phyloP scores from a whole-genome alignment of 2,888 invertebrate species.

The Ecdyonurus torrentis region DNA sequence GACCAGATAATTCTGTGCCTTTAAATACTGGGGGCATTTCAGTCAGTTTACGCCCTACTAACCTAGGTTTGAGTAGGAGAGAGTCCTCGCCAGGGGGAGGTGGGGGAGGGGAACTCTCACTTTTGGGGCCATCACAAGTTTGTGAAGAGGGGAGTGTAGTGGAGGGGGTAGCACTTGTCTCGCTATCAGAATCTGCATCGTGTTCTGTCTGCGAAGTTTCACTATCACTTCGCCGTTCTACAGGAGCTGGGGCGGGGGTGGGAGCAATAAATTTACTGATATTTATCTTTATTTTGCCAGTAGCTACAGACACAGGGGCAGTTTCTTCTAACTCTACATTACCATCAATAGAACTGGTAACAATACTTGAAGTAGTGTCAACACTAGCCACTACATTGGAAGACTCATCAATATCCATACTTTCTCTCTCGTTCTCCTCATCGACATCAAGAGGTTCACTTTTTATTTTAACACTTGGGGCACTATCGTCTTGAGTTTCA shows the following conservation, averaged over 20 bases:
- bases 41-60: slow-evolving; percentile 47
- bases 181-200: no score
- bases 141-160: background rate
- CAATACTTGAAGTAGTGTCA: slow-evolving; percentile 37
- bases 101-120: slow-evolving; percentile 16
- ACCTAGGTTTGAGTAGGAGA: slow-evolving; percentile 39
- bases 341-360: slow-evolving; percentile 55
- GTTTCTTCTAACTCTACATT: slow-evolving; percentile 50
- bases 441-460: slow-evolving; percentile 1
- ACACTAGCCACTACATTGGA: slow-evolving; percentile 21
- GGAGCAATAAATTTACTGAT: slow-evolving; percentile 43
- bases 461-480: background rate
- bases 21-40: slow-evolving; percentile 52
- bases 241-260: slow-evolving; percentile 3
- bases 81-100: slow-evolving; percentile 34
- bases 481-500: no score
- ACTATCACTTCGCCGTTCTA: no score
- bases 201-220: no score
- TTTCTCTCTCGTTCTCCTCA: background rate
- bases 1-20: slow-evolving; percentile 66
- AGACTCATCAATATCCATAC: background rate
- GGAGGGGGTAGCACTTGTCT: no score
- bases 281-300: slow-evolving; percentile 60
- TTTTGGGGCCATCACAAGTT: slow-evolving; percentile 13
- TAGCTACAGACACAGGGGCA: slow-evolving; percentile 27